phyloP scores from a whole-genome alignment of 37 sponge, comb jelly and placozoan genomes.

The Mnemiopsis leidyi region DNA sequence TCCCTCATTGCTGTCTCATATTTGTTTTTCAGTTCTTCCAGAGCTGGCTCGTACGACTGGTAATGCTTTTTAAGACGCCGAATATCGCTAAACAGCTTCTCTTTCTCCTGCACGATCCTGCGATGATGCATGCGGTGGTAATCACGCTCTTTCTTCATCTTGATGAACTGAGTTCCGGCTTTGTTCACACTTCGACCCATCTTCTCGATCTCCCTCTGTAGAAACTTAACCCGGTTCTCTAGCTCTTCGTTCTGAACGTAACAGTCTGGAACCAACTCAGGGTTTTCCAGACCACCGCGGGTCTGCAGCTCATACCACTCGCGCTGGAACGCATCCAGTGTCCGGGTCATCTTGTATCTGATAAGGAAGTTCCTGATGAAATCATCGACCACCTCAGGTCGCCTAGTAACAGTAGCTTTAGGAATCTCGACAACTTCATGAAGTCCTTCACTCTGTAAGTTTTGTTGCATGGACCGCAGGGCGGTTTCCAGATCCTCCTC shows the following conservation, averaged over 20 bases:
- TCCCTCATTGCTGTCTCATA: constrained; percentile 75
- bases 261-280: constrained; percentile 66
- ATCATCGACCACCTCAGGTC: constrained; percentile 89
- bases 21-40: constrained; percentile 73
- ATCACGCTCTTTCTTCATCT: constrained; percentile 90
- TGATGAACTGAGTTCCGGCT: constrained; percentile 69
- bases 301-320: constrained; percentile 75
- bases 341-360: constrained; percentile 69
- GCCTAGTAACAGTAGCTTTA: neutral
- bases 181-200: constrained; percentile 69
- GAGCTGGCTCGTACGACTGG: constrained; percentile 73
- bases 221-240: constrained; percentile 66
- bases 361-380: constrained; percentile 93
- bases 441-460: neutral
- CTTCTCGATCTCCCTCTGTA: constrained; percentile 66
- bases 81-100: constrained; percentile 74
- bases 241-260: constrained; percentile 76
- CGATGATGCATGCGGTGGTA: constrained; percentile 97
- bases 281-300: neutral
- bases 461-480: constrained; percentile 56
- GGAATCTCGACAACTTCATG: neutral
- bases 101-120: constrained; percentile 86
- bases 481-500: constrained; percentile 71
- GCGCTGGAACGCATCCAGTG: constrained; percentile 80
- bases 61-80: constrained; percentile 78